Conservation (phyloP, 2,797 vertebrate species). For the Threskiornis aethiopicus region DNA sequence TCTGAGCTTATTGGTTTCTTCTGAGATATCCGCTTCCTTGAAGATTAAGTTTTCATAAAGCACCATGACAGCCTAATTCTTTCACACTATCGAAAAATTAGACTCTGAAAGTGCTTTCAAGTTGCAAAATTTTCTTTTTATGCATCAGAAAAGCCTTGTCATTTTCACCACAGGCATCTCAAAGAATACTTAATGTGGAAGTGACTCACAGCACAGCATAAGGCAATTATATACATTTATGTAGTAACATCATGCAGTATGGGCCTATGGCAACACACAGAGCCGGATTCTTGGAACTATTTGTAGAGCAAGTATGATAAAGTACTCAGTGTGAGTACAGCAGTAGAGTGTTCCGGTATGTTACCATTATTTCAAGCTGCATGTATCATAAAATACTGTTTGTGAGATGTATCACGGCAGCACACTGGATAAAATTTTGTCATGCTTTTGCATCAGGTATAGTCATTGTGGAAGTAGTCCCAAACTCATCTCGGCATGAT, state of each 20-base stretch:
- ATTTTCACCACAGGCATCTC: slow-evolving; percentile 7
- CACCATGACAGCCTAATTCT: slow-evolving; percentile 5
- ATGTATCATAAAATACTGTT: neutral
- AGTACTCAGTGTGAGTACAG: neutral
- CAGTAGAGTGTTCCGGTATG: neutral
- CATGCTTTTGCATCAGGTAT: neutral
- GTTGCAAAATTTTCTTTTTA: neutral
- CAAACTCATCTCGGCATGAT: neutral
- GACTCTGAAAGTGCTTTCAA: neutral
- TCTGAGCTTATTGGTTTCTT: slow-evolving; percentile 10
- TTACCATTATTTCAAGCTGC: neutral
- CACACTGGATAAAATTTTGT: neutral
- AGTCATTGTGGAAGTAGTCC: neutral
- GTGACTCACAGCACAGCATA: slow-evolving; percentile 56
- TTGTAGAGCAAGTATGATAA: slow-evolving; percentile 4
- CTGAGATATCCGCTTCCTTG: neutral
- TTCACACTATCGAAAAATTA: slow-evolving; percentile 16
- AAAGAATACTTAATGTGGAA: slow-evolving; percentile 19
- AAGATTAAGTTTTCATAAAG: slow-evolving; percentile 31
- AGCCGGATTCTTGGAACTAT: slow-evolving; percentile 49
- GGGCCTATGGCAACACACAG: slow-evolving; percentile 31
- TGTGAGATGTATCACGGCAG: neutral
- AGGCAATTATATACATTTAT: slow-evolving; percentile 41
- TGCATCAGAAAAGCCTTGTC: neutral
- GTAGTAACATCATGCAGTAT: slow-evolving; percentile 16